Evolutionary conservation across 2,113 vertebrate genomes (phyloP).

Genomic region (Guaruba guarouba): DNA sequence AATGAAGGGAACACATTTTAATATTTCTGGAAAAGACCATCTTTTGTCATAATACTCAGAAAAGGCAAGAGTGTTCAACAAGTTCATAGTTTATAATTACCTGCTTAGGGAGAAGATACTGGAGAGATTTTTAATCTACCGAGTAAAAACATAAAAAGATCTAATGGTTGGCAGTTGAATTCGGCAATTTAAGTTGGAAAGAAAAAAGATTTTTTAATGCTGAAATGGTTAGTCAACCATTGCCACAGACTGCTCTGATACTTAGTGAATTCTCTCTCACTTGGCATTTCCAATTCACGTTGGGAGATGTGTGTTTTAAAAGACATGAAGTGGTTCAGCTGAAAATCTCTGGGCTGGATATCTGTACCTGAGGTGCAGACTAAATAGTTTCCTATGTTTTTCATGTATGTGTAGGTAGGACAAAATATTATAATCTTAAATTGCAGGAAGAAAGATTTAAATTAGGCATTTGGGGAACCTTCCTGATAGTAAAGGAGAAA

Average conservation of each 20-base stretch:
- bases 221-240: background rate
- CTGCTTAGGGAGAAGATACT: background rate
- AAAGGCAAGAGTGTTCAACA: conserved; percentile 16
- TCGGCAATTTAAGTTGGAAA: background rate
- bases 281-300: background rate
- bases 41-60: background rate
- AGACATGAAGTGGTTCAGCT: background rate
- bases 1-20: conserved; percentile 2
- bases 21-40: conserved; percentile 30
- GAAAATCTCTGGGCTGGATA: background rate
- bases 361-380: background rate
- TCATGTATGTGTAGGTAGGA: background rate
- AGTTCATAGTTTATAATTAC: conserved; percentile 35
- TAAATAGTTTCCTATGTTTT: background rate
- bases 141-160: background rate
- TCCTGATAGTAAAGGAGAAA: background rate
- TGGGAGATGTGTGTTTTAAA: background rate
- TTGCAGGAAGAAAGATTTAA: background rate
- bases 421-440: background rate
- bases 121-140: conserved; percentile 5
- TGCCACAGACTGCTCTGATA: background rate
- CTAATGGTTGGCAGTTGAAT: background rate
- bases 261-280: background rate
- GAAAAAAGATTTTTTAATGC: background rate
- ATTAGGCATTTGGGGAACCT: background rate